Evolutionary conservation across 2,888 invertebrate genomes (phyloP), one percentile per base, ranked within the genome.

Genomic region (Tanypteryx hageni): DNA sequence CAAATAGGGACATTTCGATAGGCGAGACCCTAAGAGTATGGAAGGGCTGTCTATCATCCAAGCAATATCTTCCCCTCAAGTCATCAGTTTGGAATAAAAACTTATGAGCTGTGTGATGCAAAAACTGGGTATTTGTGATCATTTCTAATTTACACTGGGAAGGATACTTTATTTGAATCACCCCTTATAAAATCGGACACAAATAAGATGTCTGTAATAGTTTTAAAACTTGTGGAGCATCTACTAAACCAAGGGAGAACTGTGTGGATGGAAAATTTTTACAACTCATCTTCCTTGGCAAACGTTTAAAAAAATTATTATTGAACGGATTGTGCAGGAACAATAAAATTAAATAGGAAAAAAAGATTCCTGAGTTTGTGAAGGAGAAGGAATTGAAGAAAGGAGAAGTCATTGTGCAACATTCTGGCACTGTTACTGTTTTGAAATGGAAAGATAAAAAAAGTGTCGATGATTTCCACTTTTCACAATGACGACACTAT

Each of bases 1-100:
- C n/a, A n/a, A n/a, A n/a, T n/a, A n/a, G n/a, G n/a, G 81, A 92
- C 82, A 92, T 92, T 57, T 18, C 92, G n/a, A 92, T 92, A 14
- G 84, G 83, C 18, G 83, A 92, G 14, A 83, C 59, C 22, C 76
- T 84, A 57, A 92, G 59, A 0, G 58, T 92, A 44, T 92, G 58
- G 92, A n/a, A n/a, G n/a, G n/a, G n/a, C n/a, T n/a, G n/a, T n/a
- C n/a, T n/a, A n/a, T n/a, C n/a, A n/a, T n/a, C n/a, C n/a, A 92
- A 86, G 44, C 56, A 85, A 58, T 92, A 81, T 31, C 76, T 89
- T 92, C 84, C 92, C 10, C 84, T 92, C 56, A 92, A 92, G 56
- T 22, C 82, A n/a, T 86, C 92, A 92, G 82, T 92, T 92, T 92
- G 84, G 84, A 57, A 92, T 92, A 7, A 83, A 92, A 58, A 56